Percentiles rank a stretch among this genome's conserved stretches.
Conservation (phyloP, 2,113 vertebrate species). For the Mellivora capensis region DNA sequence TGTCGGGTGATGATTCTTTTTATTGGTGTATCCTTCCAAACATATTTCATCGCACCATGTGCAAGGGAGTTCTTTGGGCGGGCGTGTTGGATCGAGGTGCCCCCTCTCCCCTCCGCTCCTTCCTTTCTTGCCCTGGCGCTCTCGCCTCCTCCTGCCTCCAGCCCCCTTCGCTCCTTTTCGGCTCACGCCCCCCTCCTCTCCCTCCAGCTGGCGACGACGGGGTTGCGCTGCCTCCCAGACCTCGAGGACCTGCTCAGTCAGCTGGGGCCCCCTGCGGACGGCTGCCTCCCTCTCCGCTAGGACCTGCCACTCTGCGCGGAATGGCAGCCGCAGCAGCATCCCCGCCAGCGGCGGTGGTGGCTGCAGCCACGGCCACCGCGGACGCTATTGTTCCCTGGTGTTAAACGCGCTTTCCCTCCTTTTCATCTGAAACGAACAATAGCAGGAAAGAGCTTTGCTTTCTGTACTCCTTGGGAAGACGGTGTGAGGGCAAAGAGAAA, state of each 20-base stretch:
- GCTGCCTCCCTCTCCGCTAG: conserved; percentile 72
- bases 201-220: conserved; percentile 83
- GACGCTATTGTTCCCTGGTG: conserved; percentile 86
- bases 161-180: neutral
- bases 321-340: conserved; percentile 78
- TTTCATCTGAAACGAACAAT: conserved; percentile 77
- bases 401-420: conserved; percentile 78
- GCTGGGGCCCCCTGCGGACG: conserved; percentile 85
- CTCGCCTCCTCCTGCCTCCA: conserved; percentile 38
- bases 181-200: neutral
- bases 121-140: conserved; percentile 59
- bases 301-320: conserved; percentile 77
- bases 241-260: conserved; percentile 84
- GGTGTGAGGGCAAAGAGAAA: conserved; percentile 46
- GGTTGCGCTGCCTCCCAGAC: conserved; percentile 81
- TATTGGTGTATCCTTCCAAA: conserved; percentile 35
- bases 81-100: neutral
- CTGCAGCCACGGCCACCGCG: conserved; percentile 31
- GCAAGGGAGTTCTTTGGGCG: neutral
- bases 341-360: neutral
- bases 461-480: conserved; percentile 38
- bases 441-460: conserved; percentile 65
- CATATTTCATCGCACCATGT: conserved; percentile 44
- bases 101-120: neutral
- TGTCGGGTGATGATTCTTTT: conserved; percentile 49